Evolutionary conservation across 2,113 vertebrate genomes (phyloP), one percentile per base, ranked within the genome.

Genomic region (Lamprologus lemairii): DNA sequence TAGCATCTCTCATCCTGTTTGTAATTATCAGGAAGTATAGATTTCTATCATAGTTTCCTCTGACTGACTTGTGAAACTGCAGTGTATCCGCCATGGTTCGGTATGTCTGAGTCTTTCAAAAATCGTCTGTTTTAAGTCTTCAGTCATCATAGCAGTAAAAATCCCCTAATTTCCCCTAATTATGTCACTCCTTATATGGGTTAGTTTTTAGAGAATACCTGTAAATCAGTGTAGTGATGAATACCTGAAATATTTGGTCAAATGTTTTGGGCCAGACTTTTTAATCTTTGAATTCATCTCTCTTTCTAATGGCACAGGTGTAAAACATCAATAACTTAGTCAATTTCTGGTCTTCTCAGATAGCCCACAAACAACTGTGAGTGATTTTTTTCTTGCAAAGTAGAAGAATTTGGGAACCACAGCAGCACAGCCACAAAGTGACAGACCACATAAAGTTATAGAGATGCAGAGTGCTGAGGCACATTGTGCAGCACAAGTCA

Each of bases 331-430:
- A 31, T 9, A 60, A 60, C 26, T 0, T 31, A 58, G 57, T 58
- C 57, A 58, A 31, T 6, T 17, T 31, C 4, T 33, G 28, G 28
- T 60, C 5, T 19, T 7, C 28, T 9, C 57, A 60, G 28, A 60
- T 60, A 60, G 57, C 28, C 28, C 3, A 60, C 8, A 60, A 19
- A 60, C 57, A 60, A 33, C 16, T 19, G 0, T 33, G 0, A 60
- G 28, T 19, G 8, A 33, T 60, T 33, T 60, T 58, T 33, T 60
- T 58, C 13, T 31, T 60, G 57, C 57, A 3, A 60, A 33, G 57
- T 60, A 60, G 57, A 33, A 60, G 14, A 17, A 60, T 60, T 60
- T 60, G 0, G 57, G 0, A 60, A 60, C 28, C 57, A 17, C 28
- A 31, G 57, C 26, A 31, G 26, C 14, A 58, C 57, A 60, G 57